Percentiles rank a stretch among this genome's conserved stretches.
These are phyloP conservation scores for Ophioninae sp. DNA, from an alignment of 2,888 invertebrate genomes.

Conservation along the genomic window DNA sequence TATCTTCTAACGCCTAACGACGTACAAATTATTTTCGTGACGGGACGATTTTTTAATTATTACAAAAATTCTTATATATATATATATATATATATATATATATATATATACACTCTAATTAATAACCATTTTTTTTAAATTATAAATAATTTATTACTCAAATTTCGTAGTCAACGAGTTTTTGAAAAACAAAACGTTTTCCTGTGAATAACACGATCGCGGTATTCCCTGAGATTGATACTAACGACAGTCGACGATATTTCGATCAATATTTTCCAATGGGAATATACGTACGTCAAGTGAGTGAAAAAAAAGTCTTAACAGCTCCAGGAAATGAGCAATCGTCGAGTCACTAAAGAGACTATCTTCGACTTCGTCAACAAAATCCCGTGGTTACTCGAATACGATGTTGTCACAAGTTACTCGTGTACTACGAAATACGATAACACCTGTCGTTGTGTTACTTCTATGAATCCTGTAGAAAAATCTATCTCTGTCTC, in stretches of 20 bases:
- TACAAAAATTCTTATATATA: too few species aligned
- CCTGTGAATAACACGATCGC: not conserved
- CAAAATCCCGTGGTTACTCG: not conserved
- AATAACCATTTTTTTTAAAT: not conserved
- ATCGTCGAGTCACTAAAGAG: not conserved
- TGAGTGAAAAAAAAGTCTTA: not conserved
- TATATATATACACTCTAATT: too few species aligned
- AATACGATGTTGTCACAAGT: not conserved
- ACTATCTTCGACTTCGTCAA: not conserved
- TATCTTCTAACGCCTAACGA: not conserved
- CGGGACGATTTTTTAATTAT: not conserved
- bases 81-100: too few species aligned
- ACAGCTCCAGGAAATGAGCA: not conserved
- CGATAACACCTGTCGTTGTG: not conserved
- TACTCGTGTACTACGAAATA: not conserved
- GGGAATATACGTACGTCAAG: not conserved
- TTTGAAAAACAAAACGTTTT: too few species aligned
- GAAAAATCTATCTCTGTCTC: not conserved
- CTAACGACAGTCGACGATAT: not conserved
- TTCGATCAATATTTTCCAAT: not conserved
- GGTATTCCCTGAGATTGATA: too few species aligned
- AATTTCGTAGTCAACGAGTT: not conserved
- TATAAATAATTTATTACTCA: not conserved
- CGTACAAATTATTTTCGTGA: not conserved
- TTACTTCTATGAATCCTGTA: too few species aligned